phyloP scores from a whole-genome alignment of 1,140 invertebrate species.

The Parasteatoda tepidariorum region DNA sequence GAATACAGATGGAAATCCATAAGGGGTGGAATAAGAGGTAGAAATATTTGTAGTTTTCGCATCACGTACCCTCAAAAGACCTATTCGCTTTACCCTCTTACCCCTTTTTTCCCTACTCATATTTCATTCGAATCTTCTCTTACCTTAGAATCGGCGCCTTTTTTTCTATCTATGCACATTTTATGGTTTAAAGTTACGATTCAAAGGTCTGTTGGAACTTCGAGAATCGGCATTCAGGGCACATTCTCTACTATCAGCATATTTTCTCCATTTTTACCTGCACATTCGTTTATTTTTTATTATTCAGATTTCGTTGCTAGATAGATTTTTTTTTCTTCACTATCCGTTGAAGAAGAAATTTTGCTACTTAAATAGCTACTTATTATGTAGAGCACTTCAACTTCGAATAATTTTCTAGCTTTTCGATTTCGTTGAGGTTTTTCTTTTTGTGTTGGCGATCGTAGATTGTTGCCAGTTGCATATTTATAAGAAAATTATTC shows the following conservation, averaged over 20 bases:
- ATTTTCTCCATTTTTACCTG: not conserved
- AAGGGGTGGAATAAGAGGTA: not conserved
- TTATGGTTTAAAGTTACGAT: constrained; percentile 36
- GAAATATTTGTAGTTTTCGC: not conserved
- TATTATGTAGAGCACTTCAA: not conserved
- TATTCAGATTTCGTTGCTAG: not conserved
- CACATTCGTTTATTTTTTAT: not conserved
- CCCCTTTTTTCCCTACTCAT: not conserved
- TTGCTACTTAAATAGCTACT: not conserved
- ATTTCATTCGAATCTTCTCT: constrained; percentile 6
- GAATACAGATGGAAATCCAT: not conserved
- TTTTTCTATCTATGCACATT: not conserved
- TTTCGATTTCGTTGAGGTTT: too few relatives aligned
- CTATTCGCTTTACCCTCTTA: constrained; percentile 8
- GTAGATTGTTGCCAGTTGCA: too few relatives aligned
- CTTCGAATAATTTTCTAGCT: not conserved
- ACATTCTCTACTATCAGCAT: not conserved
- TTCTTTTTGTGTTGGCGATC: too few relatives aligned
- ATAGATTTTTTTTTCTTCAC: not conserved
- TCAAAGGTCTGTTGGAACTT: not conserved
- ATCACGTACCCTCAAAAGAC: constrained; percentile 3
- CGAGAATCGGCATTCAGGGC: not conserved
- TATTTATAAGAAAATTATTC: too few relatives aligned
- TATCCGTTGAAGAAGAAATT: not conserved
- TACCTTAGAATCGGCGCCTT: not conserved